Percentiles rank a stretch among this genome's conserved stretches.
phyloP scores from a whole-genome alignment of 2,113 vertebrate species.

The Athene noctua region DNA sequence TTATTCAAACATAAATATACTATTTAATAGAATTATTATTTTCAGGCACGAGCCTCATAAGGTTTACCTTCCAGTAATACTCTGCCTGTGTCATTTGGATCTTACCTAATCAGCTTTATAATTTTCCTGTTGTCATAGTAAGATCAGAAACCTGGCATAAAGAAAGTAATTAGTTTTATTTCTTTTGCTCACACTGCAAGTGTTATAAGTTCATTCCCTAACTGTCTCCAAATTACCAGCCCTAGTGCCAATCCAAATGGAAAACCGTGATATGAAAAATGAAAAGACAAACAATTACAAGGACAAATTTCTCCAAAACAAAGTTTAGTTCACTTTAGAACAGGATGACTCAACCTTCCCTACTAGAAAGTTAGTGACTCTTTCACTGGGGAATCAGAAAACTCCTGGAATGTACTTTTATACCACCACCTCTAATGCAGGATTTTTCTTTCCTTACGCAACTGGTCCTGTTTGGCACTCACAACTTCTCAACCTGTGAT shows the following conservation, averaged over 20 bases:
- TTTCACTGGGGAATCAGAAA: not conserved
- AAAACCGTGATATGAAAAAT: not conserved
- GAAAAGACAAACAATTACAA: not conserved
- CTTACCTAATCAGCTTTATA: not conserved
- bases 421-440: not conserved
- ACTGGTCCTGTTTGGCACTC: not conserved
- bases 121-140: not conserved
- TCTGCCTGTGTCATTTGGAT: not conserved
- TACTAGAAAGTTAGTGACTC: not conserved
- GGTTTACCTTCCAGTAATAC: not conserved
- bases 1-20: not conserved
- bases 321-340: not conserved
- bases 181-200: not conserved
- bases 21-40: not conserved
- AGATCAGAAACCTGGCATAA: not conserved
- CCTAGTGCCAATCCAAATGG: not conserved
- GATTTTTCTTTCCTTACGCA: not conserved
- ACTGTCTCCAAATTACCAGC: not conserved
- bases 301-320: conserved; percentile 3
- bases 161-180: not conserved
- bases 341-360: not conserved
- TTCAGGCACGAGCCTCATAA: not conserved
- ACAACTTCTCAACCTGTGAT: not conserved
- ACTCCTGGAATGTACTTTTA: not conserved
- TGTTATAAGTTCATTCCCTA: not conserved